A percentile compares a stretch with the other conserved stretches of the same genome.
These are phyloP conservation scores for Oryctolagus cuniculus DNA, from an alignment of 2,113 vertebrate species.

Conservation along the genomic window mOryCun1.1 NC_091453.1:22729001-22729500, in stretches of 20 bases:
- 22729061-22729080: conserved; percentile 33
- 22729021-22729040: not conserved
- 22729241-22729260: not conserved
- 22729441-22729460: not conserved
- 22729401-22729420: not conserved
- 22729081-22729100: not conserved
- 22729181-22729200: conserved; percentile 10
- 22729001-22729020: not conserved
- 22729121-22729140: not conserved
- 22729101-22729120: not conserved
- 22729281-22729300: not conserved
- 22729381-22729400: not conserved
- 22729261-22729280: conserved; percentile 17
- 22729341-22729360: not conserved
- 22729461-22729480: not conserved
- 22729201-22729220: not conserved
- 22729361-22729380: not conserved
- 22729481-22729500: conserved; percentile 24
- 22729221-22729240: not conserved
- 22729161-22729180: not conserved
- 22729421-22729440: conserved; percentile 35
- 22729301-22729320: not conserved
- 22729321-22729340: not conserved
- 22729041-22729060: not conserved
- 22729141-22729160: not conserved